Evolutionary conservation across 2,888 invertebrate genomes (phyloP), one percentile per base, ranked within the genome.

Genomic region (Calameuta idolon): DNA sequence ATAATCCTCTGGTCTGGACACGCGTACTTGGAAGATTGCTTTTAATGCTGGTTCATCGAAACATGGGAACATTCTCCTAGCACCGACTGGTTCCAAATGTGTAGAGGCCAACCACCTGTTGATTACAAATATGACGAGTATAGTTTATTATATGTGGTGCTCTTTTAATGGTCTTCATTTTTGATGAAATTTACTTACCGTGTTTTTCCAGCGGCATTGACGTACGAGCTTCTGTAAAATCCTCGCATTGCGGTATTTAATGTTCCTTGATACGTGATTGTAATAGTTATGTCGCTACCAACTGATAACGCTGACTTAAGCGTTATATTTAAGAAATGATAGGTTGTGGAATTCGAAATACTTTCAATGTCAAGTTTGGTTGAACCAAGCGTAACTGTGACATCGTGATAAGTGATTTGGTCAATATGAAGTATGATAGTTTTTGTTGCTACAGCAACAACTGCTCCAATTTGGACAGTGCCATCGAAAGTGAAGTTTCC

Each of bases 11-110:
- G 88, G 92, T 71, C 89, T 89, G 11, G 79, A 88, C 12, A 93
- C 89, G 1, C 87, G 90, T 2, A 94, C 85, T 55, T 93, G 92
- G 88, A 95, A 96, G 0, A 92, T 93, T 0, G 96, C 95, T 89
- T 96, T 96, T 81, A 95, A 92, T 15, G 93, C 93, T 0, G 96
- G 96, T 86, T 96, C 96, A 84, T 95, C 94, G 91, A 95, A 94
- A 87, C 95, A 95, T 0, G 96, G 96, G 88, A 97, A 96, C 84
- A 96, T 93, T 68, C 93, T 93, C 34, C 96, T 92, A 0, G 96
- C 96, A 84, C 95, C 94, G 88, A 95, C 95, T 0, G 96, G 96
- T 73, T 96, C 93, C 82, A 96, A 92, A 85, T 96, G 94, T 0
- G 96, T 95, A 0, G 94, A 95, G n/a, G 94, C 94, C 82, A 95